Evolutionary conservation across 2,113 vertebrate species (phyloP).

Genomic region (Tonatia bakeri): DNA sequence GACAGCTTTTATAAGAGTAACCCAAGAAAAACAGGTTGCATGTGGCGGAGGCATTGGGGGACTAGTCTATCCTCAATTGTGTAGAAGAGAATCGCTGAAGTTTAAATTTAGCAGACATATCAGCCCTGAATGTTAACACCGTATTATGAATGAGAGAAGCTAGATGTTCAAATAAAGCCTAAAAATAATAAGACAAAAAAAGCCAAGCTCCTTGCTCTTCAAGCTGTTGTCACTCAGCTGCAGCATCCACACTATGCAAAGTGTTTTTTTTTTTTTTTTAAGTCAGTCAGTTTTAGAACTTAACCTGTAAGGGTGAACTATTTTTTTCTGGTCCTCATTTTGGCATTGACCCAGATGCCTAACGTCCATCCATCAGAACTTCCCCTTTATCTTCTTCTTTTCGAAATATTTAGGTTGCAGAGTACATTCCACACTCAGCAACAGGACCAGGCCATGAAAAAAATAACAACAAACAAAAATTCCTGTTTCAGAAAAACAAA

Average conservation of each 20-base stretch:
- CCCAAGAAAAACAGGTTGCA: conserved; percentile 15
- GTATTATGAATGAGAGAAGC: not conserved
- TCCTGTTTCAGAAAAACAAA: not conserved
- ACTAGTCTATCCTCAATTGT: not conserved
- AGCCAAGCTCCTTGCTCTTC: not conserved
- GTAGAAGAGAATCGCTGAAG: not conserved
- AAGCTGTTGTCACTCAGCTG: not conserved
- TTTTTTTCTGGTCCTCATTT: conserved; percentile 5
- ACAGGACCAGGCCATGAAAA: not conserved
- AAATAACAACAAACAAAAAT: not conserved
- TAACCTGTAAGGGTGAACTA: not conserved
- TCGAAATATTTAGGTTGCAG: not conserved
- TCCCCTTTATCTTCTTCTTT: not conserved
- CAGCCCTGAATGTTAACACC: not conserved
- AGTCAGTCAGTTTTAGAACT: not conserved
- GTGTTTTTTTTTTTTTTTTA: not conserved
- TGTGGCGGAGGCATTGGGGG: not conserved
- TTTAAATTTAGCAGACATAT: not conserved
- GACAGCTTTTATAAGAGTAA: conserved; percentile 47
- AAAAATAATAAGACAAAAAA: not conserved
- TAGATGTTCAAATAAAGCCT: not conserved
- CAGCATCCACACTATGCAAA: not conserved
- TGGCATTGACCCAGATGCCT: not conserved
- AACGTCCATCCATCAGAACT: not conserved
- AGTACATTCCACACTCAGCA: not conserved